phyloP scores from a whole-genome alignment of 1,140 invertebrate genomes.

The Cataglyphis hispanica region DNA sequence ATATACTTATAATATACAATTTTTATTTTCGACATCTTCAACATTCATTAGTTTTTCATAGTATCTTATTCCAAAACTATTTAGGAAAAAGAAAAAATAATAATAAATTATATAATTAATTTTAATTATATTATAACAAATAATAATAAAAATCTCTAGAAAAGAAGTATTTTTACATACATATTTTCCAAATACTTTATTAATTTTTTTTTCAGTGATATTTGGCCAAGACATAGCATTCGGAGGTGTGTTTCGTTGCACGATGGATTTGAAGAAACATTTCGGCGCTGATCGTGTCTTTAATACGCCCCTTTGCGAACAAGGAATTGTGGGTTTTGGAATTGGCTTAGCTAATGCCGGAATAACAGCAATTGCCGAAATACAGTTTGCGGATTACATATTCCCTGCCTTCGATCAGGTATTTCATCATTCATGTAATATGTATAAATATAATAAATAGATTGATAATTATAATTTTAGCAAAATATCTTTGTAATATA shows the following conservation, averaged over 20 bases:
- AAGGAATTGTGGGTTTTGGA: slow-evolving; percentile 99
- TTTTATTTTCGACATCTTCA: background rate
- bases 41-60: background rate
- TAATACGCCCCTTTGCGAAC: slow-evolving; percentile 99
- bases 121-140: too few relatives aligned
- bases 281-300: slow-evolving; percentile 98
- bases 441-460: background rate
- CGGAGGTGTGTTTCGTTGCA: slow-evolving; percentile 99
- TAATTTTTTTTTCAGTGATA: slow-evolving; percentile 88
- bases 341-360: slow-evolving; percentile 97
- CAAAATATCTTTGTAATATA: background rate
- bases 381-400: slow-evolving; percentile 99
- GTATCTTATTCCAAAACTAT: background rate
- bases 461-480: slow-evolving; percentile 3
- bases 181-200: background rate
- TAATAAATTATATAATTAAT: too few relatives aligned
- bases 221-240: slow-evolving; percentile 99
- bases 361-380: slow-evolving; percentile 98
- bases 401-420: slow-evolving; percentile 99
- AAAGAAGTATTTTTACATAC: slow-evolving; percentile 9
- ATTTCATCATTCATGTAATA: slow-evolving; percentile 4
- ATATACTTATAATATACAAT: background rate
- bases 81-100: background rate
- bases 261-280: slow-evolving; percentile 96
- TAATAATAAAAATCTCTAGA: background rate